Conservation (phyloP, 2,797 vertebrate genomes). For the Fringilla coelebs region DNA sequence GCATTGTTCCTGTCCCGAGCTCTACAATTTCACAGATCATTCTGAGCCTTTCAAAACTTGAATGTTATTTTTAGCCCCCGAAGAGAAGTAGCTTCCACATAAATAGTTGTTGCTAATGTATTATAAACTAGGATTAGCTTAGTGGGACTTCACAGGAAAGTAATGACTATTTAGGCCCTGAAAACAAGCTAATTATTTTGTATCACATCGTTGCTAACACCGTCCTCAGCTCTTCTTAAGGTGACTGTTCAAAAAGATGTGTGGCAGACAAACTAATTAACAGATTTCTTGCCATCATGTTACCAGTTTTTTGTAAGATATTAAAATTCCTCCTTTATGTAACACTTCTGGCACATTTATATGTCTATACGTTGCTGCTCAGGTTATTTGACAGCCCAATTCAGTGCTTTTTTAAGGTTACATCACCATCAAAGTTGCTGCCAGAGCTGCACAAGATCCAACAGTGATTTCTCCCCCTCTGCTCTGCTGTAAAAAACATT, state of each 20-base stretch:
- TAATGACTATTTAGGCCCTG: conserved; percentile 63
- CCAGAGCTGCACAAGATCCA: neutral
- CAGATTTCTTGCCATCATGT: conserved; percentile 1
- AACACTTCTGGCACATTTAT: neutral
- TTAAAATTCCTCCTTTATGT: conserved; percentile 1
- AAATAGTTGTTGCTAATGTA: conserved; percentile 54
- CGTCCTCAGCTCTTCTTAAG: neutral
- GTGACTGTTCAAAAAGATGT: conserved; percentile 15
- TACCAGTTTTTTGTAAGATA: neutral
- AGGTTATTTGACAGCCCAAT: conserved; percentile 1
- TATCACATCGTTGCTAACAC: conserved; percentile 17
- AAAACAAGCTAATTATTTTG: conserved; percentile 68
- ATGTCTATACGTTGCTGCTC: neutral
- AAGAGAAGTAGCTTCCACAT: conserved; percentile 9
- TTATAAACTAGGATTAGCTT: conserved; percentile 64
- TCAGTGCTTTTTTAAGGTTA: neutral
- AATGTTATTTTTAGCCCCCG: conserved; percentile 34
- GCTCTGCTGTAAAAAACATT: neutral
- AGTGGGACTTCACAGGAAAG: conserved; percentile 65
- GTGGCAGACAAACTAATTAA: conserved; percentile 32
- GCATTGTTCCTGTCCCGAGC: conserved; percentile 31
- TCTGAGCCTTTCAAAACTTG: neutral
- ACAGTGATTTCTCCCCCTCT: neutral
- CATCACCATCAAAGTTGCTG: neutral
- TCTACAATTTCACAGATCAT: neutral